Evolutionary conservation across 2,113 vertebrate genomes (phyloP), one percentile per base, ranked within the genome.

Genomic region (Eulemur rufifrons): DNA sequence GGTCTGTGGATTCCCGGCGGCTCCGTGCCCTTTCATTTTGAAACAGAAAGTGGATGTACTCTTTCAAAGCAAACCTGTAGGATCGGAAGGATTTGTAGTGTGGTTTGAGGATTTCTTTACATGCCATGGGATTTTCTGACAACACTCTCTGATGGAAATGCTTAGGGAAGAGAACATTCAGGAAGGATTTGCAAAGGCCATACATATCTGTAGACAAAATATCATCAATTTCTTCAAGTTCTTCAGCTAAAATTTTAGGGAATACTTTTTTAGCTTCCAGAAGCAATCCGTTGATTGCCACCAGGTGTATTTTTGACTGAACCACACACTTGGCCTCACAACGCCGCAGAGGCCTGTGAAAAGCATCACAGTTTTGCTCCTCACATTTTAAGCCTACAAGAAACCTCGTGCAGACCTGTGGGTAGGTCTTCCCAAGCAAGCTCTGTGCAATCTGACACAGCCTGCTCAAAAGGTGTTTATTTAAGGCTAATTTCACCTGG

Each of bases 141-240:
- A 99, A 76, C 59, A 98, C 97, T 82, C 99, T 97, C 90, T 98
- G 98, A 92, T 99, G 99, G 92, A 99, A 99, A 98, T 99, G 98
- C 85, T 97, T 97, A n/a, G 99, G 99, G 77, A 99, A 99, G 94
- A 98, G 93, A 0, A 93, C 37, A 69, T 96, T 95, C 52, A 99
- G 80, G 61, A 99, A 98, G 34, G 98, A 97, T 98, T 71, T 86
- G 96, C 98, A 99, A 0, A 97, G 95, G 0, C 86, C 64, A 0
- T 98, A 98, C 61, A 29, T 95, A 59, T 99, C 96, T 66, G 78
- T 52, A 47, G 97, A 96, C 93, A 98, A 86, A 94, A 99, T 32
- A 25, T 82, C 90, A 84, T 98, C 95, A 4, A 99, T 98, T 68
- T 39, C 92, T 91, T 98, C 98, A 85, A 86, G 94, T 29, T 98